These are phyloP conservation scores for Lasioglossum zephyrum DNA, from an alignment of 2,888 invertebrate genomes.

Conservation along the genomic window DNA sequence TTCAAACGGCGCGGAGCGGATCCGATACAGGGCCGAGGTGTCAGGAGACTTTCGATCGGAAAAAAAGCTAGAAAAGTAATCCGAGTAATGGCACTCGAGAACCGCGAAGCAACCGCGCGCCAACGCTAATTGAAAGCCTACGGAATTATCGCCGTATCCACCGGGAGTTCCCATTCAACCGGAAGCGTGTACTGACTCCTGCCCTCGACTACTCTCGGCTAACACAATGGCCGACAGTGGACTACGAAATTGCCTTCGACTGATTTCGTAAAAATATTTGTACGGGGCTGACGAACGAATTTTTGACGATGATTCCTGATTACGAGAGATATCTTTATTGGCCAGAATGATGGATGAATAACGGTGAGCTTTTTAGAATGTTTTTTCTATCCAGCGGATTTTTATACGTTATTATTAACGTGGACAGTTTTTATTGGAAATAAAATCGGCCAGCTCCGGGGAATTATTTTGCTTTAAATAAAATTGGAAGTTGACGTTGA, in stretches of 20 bases:
- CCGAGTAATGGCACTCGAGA: slow-evolving; percentile 73
- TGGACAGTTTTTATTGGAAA: not conserved
- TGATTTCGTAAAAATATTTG: not conserved
- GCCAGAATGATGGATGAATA: too few species aligned
- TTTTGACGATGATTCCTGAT: not conserved
- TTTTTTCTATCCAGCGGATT: too few species aligned
- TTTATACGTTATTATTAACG: not conserved
- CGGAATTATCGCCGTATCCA: slow-evolving; percentile 70
- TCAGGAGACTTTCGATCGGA: slow-evolving; percentile 51
- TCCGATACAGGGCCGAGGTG: slow-evolving; percentile 39
- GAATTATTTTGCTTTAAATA: not conserved
- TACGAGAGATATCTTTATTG: not conserved
- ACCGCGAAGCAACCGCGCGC: slow-evolving; percentile 46
- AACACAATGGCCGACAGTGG: not conserved
- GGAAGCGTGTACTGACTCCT: slow-evolving; percentile 37
- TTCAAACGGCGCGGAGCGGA: slow-evolving; percentile 18
- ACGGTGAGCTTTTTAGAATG: too few species aligned
- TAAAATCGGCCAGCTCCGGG: not conserved
- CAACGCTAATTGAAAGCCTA: slow-evolving; percentile 69
- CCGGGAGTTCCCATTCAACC: slow-evolving; percentile 49
- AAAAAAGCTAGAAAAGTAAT: slow-evolving; percentile 71
- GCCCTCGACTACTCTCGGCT: slow-evolving; percentile 26
- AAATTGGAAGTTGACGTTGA: not conserved
- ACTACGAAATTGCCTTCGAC: not conserved
- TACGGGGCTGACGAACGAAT: not conserved